These are phyloP conservation scores for Drosophila nigromelanica DNA, from an alignment of 1,140 invertebrate genomes.

Conservation along the genomic window DNA sequence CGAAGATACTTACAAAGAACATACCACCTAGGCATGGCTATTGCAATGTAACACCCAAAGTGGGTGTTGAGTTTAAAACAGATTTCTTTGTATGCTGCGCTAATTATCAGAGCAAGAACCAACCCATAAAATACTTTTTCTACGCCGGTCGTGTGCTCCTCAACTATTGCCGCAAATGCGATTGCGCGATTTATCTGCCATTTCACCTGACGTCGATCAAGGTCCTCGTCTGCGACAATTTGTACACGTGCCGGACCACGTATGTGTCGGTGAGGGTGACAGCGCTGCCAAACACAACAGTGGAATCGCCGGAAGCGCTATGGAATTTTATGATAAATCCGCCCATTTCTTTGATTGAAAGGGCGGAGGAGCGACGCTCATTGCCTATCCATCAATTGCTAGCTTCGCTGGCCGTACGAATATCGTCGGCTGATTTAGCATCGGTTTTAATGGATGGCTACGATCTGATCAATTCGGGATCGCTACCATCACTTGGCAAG, in stretches of 20 bases:
- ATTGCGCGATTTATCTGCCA: constrained; percentile 30
- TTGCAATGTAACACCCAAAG: constrained; percentile 22
- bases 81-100: constrained; percentile 41
- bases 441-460: not conserved
- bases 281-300: not conserved
- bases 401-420: not conserved
- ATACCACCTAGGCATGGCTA: constrained; percentile 11
- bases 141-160: constrained; percentile 36
- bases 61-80: constrained; percentile 33
- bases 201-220: constrained; percentile 1
- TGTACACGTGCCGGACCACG: constrained; percentile 5
- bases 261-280: constrained; percentile 23
- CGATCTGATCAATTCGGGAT: not conserved
- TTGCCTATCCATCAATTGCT: constrained; percentile 7
- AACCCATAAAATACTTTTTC: constrained; percentile 41
- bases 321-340: not conserved
- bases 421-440: not conserved
- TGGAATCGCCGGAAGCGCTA: not conserved
- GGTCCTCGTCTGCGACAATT: constrained; percentile 41
- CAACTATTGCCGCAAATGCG: constrained; percentile 20
- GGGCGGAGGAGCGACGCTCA: not conserved
- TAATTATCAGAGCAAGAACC: not conserved
- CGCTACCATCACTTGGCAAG: constrained; percentile 16
- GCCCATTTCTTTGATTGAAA: not conserved
- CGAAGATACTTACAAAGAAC: not conserved